Evolutionary conservation across 2,888 invertebrate genomes (phyloP), one percentile per base, ranked within the genome.

Genomic region (Ennomos erosarius): DNA sequence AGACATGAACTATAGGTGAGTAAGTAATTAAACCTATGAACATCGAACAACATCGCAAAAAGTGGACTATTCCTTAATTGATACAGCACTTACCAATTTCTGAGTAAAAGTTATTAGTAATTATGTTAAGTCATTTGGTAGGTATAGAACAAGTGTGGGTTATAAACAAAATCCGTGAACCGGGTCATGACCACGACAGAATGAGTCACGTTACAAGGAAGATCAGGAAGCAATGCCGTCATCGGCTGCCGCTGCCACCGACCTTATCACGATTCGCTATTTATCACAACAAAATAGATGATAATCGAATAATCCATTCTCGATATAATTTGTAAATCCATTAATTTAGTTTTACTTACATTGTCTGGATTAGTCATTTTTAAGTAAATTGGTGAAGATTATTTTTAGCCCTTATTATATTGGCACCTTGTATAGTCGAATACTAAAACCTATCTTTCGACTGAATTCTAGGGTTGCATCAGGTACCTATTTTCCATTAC

Each of bases 131-230:
- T 61, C 45, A 69, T 68, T 59, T 64, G 72, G 68, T 73, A 65
- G 68, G 51, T 57, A 58, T 69, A 75, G 68, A 75, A 71, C 72
- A 66, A 74, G 69, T 73, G 68, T 72, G 78, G 79, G 78, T 76
- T 80, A 75, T 76, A 81, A 85, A 82, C 82, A 81, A 85, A 90
- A 87, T 85, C 81, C 78, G 78, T 79, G 65, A 79, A 74, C 68
- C 84, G 76, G 89, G 88, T 90, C 90, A 90, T 89, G 90, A 90
- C 71, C 83, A 75, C 63, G 74, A 67, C 54, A 59, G 75, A n/a
- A 79, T 92, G 90, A 91, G 78, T 91, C 91, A 91, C 73, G 67
- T 48, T 79, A 85, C 78, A 77, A 89, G 89, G 90, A 90, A 90
- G 89, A 88, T 85, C 84, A 81, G 85, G 81, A 79, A 74, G 78